These are phyloP conservation scores for Oxytorus armatus DNA, from an alignment of 2,888 invertebrate species.

Conservation along the genomic window DNA sequence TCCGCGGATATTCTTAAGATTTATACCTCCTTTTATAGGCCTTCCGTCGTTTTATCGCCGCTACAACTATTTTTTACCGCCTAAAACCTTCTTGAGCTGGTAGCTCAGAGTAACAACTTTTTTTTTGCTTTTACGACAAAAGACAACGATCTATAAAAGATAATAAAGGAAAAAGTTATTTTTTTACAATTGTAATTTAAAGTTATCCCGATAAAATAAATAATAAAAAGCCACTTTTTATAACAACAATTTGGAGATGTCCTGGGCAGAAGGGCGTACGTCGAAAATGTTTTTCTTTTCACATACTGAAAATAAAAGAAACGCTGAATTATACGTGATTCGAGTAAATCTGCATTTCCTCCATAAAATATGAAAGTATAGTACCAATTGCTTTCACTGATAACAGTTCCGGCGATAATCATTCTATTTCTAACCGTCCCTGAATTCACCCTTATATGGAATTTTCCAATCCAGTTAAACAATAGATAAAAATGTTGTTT, in stretches of 20 bases:
- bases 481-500: no score
- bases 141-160: conserved; percentile 1
- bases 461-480: background rate
- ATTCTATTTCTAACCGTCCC: conserved; percentile 33
- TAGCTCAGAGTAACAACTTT: no score
- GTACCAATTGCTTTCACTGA: background rate
- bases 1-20: no score
- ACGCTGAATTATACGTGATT: conserved; percentile 5
- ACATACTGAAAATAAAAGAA: no score
- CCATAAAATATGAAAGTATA: conserved; percentile 5
- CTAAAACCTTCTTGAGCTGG: background rate
- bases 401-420: conserved; percentile 19
- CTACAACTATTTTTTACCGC: background rate
- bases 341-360: conserved; percentile 15
- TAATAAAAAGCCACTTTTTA: no score
- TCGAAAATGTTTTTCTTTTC: no score
- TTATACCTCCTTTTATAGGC: no score
- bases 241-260: no score
- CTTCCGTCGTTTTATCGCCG: background rate
- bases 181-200: conserved; percentile 11
- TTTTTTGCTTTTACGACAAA: conserved; percentile 9
- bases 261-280: no score
- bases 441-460: conserved; percentile 13
- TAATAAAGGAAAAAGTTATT: background rate
- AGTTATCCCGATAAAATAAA: no score